Base-by-base conservation (phyloP, 2,797 vertebrate genomes). In the Sitta carolinensis region DNA sequence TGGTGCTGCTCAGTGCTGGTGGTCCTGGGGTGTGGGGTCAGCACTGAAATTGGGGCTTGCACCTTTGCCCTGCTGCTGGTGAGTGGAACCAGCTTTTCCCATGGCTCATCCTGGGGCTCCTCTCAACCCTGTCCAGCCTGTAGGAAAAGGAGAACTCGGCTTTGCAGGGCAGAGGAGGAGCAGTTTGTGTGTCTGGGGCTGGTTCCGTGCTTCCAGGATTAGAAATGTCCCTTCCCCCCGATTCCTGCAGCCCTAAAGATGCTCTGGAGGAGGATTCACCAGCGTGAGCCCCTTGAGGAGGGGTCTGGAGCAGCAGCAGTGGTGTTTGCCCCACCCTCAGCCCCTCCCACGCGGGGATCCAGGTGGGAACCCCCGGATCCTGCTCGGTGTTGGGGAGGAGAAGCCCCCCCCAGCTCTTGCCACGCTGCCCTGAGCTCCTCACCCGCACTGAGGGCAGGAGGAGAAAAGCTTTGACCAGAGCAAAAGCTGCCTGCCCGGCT, bases 141-240 rank as follows among this genome's bases (percentile, higher is more conserved):
- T 1, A 36, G 54, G 9, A 43, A 36, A 58, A 43, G 20, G 30
- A n/a, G 64, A 81, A 7, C 9, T 38, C 6, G 17, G 30, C 26
- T 82, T 54, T 76, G 69, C 6, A 11, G 67, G 8, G 16, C 6
- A 4, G 7, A 5, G 23, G 73, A 42, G 52, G 63, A 43, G 38
- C 30, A 6, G 19, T 6, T 20, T 23, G 8, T 19, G 34, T 10
- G 26, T 5, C 50, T 3, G 13, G 20, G 21, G 47, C 51, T 27
- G 4, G 25, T 51, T 19, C 12, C 1, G 0, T 0, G 6, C 32
- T 29, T 67, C 34, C 4, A 1, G 16, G 0, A 0, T 2, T 6
- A 20, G 22, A 77, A 81, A 67, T 12, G 9, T 3, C 14, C 40
- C 59, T 30, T 47, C 8, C 13, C 34, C 16, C 5, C 10, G 2